These are phyloP conservation scores for Homarus gammarus DNA, from an alignment of 2,888 invertebrate genomes.

Conservation along the genomic window DNA sequence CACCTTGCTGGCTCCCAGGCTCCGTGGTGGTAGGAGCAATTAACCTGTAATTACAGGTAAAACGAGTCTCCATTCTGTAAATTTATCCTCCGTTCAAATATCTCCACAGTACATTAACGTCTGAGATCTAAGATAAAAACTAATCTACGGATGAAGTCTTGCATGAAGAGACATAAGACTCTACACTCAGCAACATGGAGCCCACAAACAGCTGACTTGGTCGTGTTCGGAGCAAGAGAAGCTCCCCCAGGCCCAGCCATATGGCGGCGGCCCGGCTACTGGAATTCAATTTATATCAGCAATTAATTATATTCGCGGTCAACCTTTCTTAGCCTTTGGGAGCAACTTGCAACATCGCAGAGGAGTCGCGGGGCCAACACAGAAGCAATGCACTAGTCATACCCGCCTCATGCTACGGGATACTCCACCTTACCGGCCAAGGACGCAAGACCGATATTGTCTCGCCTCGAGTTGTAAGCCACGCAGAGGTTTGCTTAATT, in stretches of 20 bases:
- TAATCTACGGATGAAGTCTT: neutral
- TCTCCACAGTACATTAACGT: conserved; percentile 18
- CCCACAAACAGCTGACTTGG: conserved; percentile 19
- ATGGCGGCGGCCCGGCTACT: conserved; percentile 68
- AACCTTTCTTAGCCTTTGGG: conserved; percentile 68
- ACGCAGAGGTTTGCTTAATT: conserved; percentile 58
- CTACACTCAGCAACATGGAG: neutral
- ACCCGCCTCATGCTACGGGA: neutral
- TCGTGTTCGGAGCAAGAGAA: conserved; percentile 46
- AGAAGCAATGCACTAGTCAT: conserved; percentile 65
- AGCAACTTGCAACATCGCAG: conserved; percentile 57
- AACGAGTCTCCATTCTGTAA: conserved; percentile 20
- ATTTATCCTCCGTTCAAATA: conserved; percentile 4
- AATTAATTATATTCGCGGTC: conserved; percentile 72
- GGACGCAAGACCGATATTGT: neutral
- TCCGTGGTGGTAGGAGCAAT: conserved; percentile 3
- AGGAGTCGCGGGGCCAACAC: conserved; percentile 34
- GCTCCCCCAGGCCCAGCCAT: conserved; percentile 34
- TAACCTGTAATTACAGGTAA: conserved; percentile 34
- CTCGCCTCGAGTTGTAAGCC: conserved; percentile 24
- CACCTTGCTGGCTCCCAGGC: conserved; percentile 41
- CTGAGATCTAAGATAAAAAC: conserved; percentile 26
- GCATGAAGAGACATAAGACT: neutral
- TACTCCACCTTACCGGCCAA: conserved; percentile 30
- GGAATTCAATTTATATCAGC: conserved; percentile 74